These are phyloP conservation scores for Andrena marginata DNA, from an alignment of 2,888 invertebrate species.

Conservation along the genomic window DNA sequence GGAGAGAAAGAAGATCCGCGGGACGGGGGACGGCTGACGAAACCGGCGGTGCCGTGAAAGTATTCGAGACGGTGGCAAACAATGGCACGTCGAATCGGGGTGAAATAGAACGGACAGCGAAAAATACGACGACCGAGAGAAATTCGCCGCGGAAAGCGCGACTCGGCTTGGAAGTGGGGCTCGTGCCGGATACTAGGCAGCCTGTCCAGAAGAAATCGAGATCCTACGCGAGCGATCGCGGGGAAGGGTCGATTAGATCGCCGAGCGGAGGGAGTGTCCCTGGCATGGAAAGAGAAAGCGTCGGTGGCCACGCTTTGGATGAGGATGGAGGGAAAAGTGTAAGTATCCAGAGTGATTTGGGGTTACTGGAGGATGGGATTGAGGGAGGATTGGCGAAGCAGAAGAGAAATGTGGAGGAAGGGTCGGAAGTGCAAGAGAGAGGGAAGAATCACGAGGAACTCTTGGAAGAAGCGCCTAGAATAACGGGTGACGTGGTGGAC, in stretches of 20 bases:
- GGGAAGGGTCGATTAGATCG: slow-evolving; percentile 17
- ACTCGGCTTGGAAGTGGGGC: slow-evolving; percentile 37
- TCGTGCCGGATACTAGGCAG: slow-evolving; percentile 40
- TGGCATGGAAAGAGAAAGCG: slow-evolving; percentile 51
- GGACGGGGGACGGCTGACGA: slow-evolving; percentile 4
- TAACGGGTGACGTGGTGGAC: slow-evolving; percentile 73
- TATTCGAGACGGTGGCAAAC: slow-evolving; percentile 28
- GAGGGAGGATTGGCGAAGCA: neutral
- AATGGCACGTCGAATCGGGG: slow-evolving; percentile 57
- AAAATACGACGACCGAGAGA: slow-evolving; percentile 47
- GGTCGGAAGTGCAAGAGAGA: neutral
- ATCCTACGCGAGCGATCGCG: slow-evolving; percentile 13
- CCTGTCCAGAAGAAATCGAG: slow-evolving; percentile 43
- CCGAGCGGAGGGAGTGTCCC: slow-evolving; percentile 10
- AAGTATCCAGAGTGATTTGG: neutral
- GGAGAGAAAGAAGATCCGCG: slow-evolving; percentile 53
- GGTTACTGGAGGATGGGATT: neutral
- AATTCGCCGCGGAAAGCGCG: slow-evolving; percentile 45
- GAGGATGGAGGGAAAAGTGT: neutral
- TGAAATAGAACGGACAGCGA: slow-evolving; percentile 35
- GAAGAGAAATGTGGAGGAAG: neutral
- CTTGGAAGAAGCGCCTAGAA: slow-evolving; percentile 72
- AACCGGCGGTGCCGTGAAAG: slow-evolving; percentile 46
- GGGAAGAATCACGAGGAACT: slow-evolving; percentile 57
- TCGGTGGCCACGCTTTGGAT: neutral